These are phyloP conservation scores for Gymnothorax reevesii DNA, from an alignment of 2,797 vertebrate genomes.

Conservation along the genomic window DNA sequence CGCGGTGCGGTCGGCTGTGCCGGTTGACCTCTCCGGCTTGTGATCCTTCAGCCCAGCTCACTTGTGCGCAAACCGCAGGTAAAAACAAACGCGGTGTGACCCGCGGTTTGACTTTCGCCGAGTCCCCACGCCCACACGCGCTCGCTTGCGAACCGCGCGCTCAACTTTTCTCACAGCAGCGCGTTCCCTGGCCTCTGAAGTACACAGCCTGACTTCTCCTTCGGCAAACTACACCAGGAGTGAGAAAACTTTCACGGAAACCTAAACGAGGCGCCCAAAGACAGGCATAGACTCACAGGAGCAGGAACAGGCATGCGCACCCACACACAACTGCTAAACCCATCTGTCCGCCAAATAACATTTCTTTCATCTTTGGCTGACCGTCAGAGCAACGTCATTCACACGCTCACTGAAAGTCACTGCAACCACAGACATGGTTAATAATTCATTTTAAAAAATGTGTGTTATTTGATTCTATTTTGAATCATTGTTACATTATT, in stretches of 20 bases:
- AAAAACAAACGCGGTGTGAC: slow-evolving; percentile 44
- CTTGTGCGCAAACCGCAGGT: slow-evolving; percentile 45
- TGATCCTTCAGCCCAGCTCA: slow-evolving; percentile 37
- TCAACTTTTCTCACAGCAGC: not conserved
- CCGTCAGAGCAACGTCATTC: too few relatives aligned
- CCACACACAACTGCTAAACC: not conserved
- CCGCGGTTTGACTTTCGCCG: slow-evolving; percentile 39
- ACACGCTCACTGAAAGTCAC: too few relatives aligned
- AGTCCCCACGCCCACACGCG: slow-evolving; percentile 6
- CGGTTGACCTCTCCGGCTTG: slow-evolving; percentile 27
- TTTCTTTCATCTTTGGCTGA: too few relatives aligned
- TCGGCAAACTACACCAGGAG: not conserved
- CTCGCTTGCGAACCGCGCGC: slow-evolving; percentile 29
- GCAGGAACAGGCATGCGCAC: not conserved
- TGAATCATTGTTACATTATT: too few relatives aligned
- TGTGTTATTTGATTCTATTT: too few relatives aligned
- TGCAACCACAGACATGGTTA: too few relatives aligned
- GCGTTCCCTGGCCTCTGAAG: slow-evolving; percentile 6
- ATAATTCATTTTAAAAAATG: too few relatives aligned
- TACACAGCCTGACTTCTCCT: not conserved
- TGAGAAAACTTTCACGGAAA: not conserved
- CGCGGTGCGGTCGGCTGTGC: slow-evolving; percentile 36
- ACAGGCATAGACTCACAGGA: not conserved
- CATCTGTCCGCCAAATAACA: too few relatives aligned
- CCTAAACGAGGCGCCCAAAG: not conserved